Conservation (phyloP, 2,888 invertebrate genomes). For the Smittia sp. region DNA sequence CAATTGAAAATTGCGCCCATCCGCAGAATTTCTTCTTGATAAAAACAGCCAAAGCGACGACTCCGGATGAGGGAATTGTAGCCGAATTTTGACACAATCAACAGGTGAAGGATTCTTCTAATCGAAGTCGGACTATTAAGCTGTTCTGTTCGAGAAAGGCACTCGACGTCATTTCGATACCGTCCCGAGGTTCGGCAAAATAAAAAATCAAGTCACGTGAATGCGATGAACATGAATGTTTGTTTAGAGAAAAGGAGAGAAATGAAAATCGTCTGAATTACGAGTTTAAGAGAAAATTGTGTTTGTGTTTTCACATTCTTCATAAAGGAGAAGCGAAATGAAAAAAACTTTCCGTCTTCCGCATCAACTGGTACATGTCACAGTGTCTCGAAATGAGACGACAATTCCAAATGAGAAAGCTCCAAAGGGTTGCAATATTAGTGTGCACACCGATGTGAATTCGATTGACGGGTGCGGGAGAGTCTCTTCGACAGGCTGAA, state of each 20-base stretch:
- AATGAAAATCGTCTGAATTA: slow-evolving; percentile 36
- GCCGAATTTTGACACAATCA: background rate
- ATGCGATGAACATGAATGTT: slow-evolving; percentile 39
- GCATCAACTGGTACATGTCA: slow-evolving; percentile 34
- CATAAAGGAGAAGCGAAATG: background rate
- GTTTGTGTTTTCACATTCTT: background rate
- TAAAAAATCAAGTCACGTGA: slow-evolving; percentile 39
- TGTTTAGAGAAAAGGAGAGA: slow-evolving; percentile 19
- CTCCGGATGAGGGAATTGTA: background rate
- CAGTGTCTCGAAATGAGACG: background rate
- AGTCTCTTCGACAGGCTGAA: background rate
- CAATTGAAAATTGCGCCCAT: slow-evolving; percentile 12
- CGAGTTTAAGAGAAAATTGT: slow-evolving; percentile 12
- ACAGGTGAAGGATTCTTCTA: background rate
- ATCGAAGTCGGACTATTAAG: background rate
- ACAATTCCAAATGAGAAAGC: background rate
- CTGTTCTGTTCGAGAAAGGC: background rate
- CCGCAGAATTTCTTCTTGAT: background rate
- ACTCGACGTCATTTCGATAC: background rate
- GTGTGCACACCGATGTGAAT: slow-evolving; percentile 3
- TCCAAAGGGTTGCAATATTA: slow-evolving; percentile 29
- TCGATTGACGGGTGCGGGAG: slow-evolving; percentile 24
- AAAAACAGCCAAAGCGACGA: background rate
- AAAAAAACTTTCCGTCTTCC: slow-evolving; percentile 22
- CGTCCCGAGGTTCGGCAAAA: background rate